Conservation (phyloP, 1,140 invertebrate species). For the Papilio polyxenes region DNA sequence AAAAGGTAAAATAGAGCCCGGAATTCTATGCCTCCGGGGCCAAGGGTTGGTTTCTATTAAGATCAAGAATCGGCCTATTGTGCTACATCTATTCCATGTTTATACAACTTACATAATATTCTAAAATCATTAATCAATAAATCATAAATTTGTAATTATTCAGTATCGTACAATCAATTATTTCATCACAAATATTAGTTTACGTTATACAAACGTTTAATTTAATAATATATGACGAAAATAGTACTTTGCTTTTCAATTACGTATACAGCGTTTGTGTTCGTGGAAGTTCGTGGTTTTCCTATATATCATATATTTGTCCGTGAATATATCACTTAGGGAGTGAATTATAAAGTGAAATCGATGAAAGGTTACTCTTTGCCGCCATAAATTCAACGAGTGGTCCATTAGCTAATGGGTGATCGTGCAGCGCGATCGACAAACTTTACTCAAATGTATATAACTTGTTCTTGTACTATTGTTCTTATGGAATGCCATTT, state of each 20-base stretch:
- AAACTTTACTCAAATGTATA: slow-evolving; percentile 6
- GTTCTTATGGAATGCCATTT: slow-evolving; percentile 19
- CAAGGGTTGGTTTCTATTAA: background rate
- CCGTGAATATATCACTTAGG: background rate
- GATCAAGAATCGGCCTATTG: background rate
- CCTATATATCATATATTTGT: background rate
- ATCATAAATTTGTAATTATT: background rate
- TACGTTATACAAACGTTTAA: background rate
- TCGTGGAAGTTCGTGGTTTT: background rate
- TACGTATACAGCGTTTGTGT: background rate
- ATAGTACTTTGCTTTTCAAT: background rate
- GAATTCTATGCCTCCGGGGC: background rate
- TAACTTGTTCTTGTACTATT: background rate
- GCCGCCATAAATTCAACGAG: slow-evolving; percentile 25
- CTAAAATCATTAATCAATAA: too few species aligned
- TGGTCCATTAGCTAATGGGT: slow-evolving; percentile 24
- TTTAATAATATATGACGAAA: background rate
- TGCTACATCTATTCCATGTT: background rate
- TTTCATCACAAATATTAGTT: background rate
- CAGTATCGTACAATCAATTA: background rate
- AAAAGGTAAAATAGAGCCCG: too few species aligned
- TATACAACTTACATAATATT: background rate
- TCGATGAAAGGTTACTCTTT: slow-evolving; percentile 19
- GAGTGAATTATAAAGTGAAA: slow-evolving; percentile 16
- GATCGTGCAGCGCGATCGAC: slow-evolving; percentile 5